Evolutionary conservation across 2,113 vertebrate genomes (phyloP), one percentile per base, ranked within the genome.

Genomic region (Climacteris rufus): DNA sequence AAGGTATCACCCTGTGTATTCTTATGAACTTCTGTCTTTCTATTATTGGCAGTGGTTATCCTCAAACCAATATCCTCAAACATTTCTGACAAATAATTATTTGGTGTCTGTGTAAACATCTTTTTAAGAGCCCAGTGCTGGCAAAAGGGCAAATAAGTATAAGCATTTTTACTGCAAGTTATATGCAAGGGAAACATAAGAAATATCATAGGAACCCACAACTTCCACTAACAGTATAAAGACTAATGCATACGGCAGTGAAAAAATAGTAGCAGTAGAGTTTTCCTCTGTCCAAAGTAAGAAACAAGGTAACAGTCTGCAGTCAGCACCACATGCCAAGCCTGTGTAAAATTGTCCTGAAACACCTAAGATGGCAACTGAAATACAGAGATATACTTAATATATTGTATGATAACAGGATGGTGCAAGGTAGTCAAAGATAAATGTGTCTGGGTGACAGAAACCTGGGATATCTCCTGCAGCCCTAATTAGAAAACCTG

Each of bases 61-160:
- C 49, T 75, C 40, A 64, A 13, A 60, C 20, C 59, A 35, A 86
- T 59, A 81, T 33, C 63, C 96, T 89, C 37, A 84, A 79, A 95
- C 74, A 79, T 81, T 97, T 97, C 94, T 96, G 93, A 96, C 94
- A 96, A 96, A 93, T 66, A 95, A 96, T 93, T 87, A 93, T 93
- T 85, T 94, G 88, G 68, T 83, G 75, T 93, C 74, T 50, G 44
- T 70, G 35, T 57, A 95, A 15, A 53, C 35, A 66, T 71, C 56
- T 93, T 95, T 89, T 90, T 65, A 89, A 95, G 76, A 91, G 20
- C 53, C 61, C 81, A 82, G 52, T 86, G 74, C 75, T 94, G 87
- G 88, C 89, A 95, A 95, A 96, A 95, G 68, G 70, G 79, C 83
- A 96, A 94, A 74, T 75, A 96, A 96, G 60, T 75, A 90, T 76